Base-by-base conservation (phyloP, 2,888 invertebrate genomes). In the Nineta flava region DNA sequence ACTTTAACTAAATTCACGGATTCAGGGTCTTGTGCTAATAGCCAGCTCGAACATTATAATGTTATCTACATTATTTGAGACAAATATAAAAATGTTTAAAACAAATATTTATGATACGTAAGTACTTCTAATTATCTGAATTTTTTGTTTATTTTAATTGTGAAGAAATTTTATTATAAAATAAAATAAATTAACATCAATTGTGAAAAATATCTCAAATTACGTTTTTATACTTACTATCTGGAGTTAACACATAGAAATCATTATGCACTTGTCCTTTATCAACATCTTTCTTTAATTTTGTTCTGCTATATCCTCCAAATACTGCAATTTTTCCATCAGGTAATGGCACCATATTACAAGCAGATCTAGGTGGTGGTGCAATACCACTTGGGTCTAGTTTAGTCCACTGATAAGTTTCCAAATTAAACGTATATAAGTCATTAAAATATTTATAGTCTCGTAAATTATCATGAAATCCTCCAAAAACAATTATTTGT, bases 361-460 rank as follows among this genome's bases (percentile, higher is more conserved):
- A 91, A 0, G 84, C 92, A 1, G 88, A 88, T 57, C 94, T 70
- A 0, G 91, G 82, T 17, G 77, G 66, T 0, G 93, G 93, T 2
- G 78, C 70, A 6, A 71, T 72, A 1, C 87, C 85, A 54, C 61
- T 65, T 0, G 79, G 69, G 48, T 78, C 75, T 46, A 93, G 60
- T 62, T 82, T 83, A 2, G 66, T 71, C 94, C 94, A 95, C 1
- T 71, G 71, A 58, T 88, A 80, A 0, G 77, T 77, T 59, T 88
- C 87, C 55, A 87, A 66, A 57, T 87, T 81, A 68, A 95, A 94
- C 32, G 78, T 65, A 65, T 87, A 75, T 1, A 91, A 64, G 63
- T 95, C 95, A 64, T 93, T 93, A 63, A 79, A 90, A 69, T 94
- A 95, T 57, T 83, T 83, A 63, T 84, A 92, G n/a, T 87, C 84